Percentiles rank a stretch among this genome's conserved stretches.
Evolutionary conservation across 2,888 invertebrate species (phyloP).

Genomic region (Pycnomerus fuliginosus): DNA sequence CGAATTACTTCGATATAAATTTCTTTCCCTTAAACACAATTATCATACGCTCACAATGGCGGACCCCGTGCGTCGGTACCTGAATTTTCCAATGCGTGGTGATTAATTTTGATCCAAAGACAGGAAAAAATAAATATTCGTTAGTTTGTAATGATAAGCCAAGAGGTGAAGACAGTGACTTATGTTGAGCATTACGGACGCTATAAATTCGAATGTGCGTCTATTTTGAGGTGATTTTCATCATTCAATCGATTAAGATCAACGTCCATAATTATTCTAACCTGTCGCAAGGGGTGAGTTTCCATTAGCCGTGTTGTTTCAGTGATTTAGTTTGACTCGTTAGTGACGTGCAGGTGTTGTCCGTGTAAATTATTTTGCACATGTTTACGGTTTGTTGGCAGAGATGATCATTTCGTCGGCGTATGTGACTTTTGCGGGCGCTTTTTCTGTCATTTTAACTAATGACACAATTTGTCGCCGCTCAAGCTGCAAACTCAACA

Average conservation of each 20-base stretch:
- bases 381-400: conserved; percentile 36
- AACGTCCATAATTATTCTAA: conserved; percentile 9
- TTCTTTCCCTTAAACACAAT: too few species aligned
- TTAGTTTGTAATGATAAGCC: too few species aligned
- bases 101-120: too few species aligned
- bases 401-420: conserved; percentile 39
- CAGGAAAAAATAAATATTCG: too few species aligned
- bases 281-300: too few species aligned
- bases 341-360: conserved; percentile 22
- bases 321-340: conserved; percentile 11
- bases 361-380: conserved; percentile 34
- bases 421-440: conserved; percentile 43
- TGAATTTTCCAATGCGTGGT: too few species aligned
- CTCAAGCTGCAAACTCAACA: conserved; percentile 39
- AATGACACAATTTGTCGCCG: conserved; percentile 47
- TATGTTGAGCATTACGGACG: conserved; percentile 13
- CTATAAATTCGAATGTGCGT: conserved; percentile 11
- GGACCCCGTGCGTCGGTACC: too few species aligned
- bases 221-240: conserved; percentile 9
- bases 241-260: conserved; percentile 10
- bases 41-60: too few species aligned
- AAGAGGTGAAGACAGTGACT: conserved; percentile 20
- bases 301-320: too few species aligned
- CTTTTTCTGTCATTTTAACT: conserved; percentile 43
- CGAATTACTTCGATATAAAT: too few species aligned